Base-by-base conservation (phyloP, 2,113 vertebrate genomes). In the Macrotis lagotis region DNA sequence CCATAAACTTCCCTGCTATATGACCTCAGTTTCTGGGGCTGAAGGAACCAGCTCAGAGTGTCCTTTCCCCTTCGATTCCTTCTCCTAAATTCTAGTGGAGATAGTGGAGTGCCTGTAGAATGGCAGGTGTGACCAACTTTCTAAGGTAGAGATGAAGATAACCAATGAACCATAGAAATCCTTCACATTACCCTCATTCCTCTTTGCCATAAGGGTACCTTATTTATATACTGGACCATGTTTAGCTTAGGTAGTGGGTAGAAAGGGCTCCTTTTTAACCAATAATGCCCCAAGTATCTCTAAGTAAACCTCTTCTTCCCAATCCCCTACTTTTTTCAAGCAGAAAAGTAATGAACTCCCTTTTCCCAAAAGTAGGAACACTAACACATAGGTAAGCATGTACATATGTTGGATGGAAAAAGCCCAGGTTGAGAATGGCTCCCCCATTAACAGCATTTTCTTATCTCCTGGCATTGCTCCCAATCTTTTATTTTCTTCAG, bases 341-440 rank as follows among this genome's bases (percentile, higher is more conserved):
- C n/a, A 91, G 92, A 95, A 95, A 95, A 93, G 91, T 90, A 91
- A 92, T 91, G 50, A 91, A 50, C 94, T 66, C n/a, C 92, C 66
- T 66, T 66, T 66, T 66, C 28, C 31, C 37, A 31, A 31, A 53
- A 51, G 66, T 50, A 59, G 92, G 90, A 47, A 83, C 52, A 89
- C 92, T 83, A 55, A 25, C 92, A 50, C 55, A 66, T 92, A 51
- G 91, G 0, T 47, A 88, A 51, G 52, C 94, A 74, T 90, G 95
- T 59, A 51, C 52, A 6, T 6, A 89, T 9, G 22, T 10, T 48
- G 95, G 28, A 66, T 48, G 2, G 16, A 44, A 3, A 26, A 25
- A 11, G 22, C 91, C 91, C 31, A 10, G 88, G 25, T 26, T 19
- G 28, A 44, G 26, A 48, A 7, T 3, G 28, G 11, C 22, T 89